Base-by-base conservation (phyloP, 1,140 invertebrate genomes). In the Acromyrmex charruanus region DNA sequence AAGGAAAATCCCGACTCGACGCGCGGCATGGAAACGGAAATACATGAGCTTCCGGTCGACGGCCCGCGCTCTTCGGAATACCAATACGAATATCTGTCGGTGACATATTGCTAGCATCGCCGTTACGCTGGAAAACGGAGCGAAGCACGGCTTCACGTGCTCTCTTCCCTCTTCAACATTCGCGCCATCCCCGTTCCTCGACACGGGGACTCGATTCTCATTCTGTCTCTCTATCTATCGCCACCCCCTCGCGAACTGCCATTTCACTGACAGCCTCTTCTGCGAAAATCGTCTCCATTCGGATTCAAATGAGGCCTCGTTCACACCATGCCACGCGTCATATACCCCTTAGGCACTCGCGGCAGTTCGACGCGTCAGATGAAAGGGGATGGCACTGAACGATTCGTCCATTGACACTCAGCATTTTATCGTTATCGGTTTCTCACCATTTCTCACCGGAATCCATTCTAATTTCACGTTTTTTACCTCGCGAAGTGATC, bases 241-340 rank as follows among this genome's bases (percentile, higher is more conserved):
- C 63, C 31, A 44, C 80, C n/a, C 55, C 59, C 71, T 81, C 72
- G 82, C 39, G 81, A 90, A 81, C 88, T 81, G 89, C 92, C 89
- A 90, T 90, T 92, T 91, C 88, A 90, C 91, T 90, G 90, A 90
- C 92, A 84, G 80, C 87, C 91, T 92, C 90, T 90, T 92, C 91
- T 85, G 92, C 90, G 92, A 94, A 93, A 93, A 94, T 93, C 93
- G 93, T 92, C 92, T 93, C 93, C 93, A 95, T 95, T 95, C 93
- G 94, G 92, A 95, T 94, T 95, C 94, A 95, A 95, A 95, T 95
- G 93, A 95, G 94, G 81, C 91, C 92, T 94, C 93, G 92, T 93
- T 94, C 91, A 91, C 93, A 91, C 92, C 90, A 90, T 90, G 91
- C 93, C 92, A 94, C 92, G 93, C 93, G 92, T 92, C 93, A 92